phyloP scores from a whole-genome alignment of 1,140 invertebrate species.

The Saccostrea echinata region DNA sequence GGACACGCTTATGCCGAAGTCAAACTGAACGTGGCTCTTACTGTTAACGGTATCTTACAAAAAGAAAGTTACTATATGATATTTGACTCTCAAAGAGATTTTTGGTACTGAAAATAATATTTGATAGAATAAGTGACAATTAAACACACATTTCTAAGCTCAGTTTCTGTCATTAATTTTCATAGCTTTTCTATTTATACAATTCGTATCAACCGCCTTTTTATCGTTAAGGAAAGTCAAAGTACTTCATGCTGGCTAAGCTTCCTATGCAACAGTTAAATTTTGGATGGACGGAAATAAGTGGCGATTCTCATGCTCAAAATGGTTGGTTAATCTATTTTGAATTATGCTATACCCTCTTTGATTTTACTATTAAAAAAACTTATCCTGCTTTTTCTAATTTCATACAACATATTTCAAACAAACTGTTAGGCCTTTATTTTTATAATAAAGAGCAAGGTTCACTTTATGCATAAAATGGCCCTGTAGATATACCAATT shows the following conservation, averaged over 20 bases:
- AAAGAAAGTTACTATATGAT: background rate
- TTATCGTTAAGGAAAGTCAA: background rate
- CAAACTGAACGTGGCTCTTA: background rate
- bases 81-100: no score
- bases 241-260: background rate
- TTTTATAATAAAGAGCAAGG: no score
- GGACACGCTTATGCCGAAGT: conserved; percentile 30
- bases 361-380: no score
- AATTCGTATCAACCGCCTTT: background rate
- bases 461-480: no score
- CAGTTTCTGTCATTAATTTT: background rate
- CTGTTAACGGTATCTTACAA: background rate
- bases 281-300: conserved; percentile 36
- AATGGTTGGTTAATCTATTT: background rate
- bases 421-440: no score
- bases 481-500: no score
- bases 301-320: conserved; percentile 8
- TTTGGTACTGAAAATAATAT: background rate
- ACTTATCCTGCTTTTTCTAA: no score
- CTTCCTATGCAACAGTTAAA: conserved; percentile 2
- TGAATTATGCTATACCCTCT: background rate
- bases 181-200: background rate
- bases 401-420: no score
- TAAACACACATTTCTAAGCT: background rate
- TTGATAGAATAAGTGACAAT: background rate